Percentiles rank a stretch among this genome's conserved stretches.
Evolutionary conservation across 2,113 vertebrate genomes (phyloP).

Genomic region (Nannobrachium achirus): DNA sequence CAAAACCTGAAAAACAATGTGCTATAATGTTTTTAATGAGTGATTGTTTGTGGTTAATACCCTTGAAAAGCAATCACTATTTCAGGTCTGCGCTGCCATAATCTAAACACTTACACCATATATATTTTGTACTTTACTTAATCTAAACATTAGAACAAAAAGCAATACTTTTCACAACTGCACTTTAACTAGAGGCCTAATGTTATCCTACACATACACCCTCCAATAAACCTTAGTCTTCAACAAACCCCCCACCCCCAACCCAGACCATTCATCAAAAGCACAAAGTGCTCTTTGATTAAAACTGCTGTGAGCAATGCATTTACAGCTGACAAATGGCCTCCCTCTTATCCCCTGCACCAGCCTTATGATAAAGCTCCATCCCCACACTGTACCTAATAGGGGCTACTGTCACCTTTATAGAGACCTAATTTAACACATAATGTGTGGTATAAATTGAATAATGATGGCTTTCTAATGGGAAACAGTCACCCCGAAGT

Average conservation of each 20-base stretch:
- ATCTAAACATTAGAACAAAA: no score
- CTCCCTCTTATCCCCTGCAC: constrained; percentile 59
- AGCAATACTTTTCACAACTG: no score
- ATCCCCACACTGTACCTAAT: constrained; percentile 42
- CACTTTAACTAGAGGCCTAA: constrained; percentile 13
- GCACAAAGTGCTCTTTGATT: constrained; percentile 72
- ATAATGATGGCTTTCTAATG: constrained; percentile 40
- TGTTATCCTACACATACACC: constrained; percentile 6
- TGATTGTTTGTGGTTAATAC: no score
- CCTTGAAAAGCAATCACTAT: no score
- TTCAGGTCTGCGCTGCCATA: no score
- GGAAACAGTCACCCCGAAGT: neutral
- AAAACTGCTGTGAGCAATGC: constrained; percentile 60
- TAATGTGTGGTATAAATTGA: constrained; percentile 30
- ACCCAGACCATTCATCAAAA: constrained; percentile 60
- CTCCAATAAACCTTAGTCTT: constrained; percentile 15
- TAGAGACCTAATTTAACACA: constrained; percentile 36
- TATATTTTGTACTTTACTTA: no score
- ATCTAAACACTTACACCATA: no score
- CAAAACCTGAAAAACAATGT: constrained; percentile 30
- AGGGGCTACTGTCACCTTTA: constrained; percentile 43
- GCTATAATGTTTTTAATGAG: neutral
- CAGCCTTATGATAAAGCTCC: constrained; percentile 53
- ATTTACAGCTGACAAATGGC: constrained; percentile 68
- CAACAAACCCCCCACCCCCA: constrained; percentile 12